Evolutionary conservation across 2,113 vertebrate species (phyloP).

Genomic region (Irena cyanogastra): DNA sequence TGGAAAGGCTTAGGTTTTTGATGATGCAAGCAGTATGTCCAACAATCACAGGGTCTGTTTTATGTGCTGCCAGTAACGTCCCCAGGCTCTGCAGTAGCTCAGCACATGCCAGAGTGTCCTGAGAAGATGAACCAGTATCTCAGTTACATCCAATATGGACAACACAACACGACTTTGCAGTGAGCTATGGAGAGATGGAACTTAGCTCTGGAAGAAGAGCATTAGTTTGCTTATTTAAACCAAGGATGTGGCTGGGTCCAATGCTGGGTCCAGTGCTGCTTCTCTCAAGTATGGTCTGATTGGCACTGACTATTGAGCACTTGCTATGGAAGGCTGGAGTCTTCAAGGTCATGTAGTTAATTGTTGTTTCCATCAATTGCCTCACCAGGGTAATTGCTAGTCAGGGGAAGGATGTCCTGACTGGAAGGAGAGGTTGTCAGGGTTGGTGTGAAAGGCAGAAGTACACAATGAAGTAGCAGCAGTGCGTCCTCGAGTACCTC

Average conservation of each 20-base stretch:
- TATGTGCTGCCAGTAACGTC: slow-evolving; percentile 59
- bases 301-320: neutral
- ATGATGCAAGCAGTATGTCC: slow-evolving; percentile 69
- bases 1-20: slow-evolving; percentile 58
- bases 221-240: neutral
- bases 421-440: neutral
- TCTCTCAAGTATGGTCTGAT: neutral
- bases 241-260: neutral
- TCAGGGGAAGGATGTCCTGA: neutral
- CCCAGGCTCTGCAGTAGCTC: slow-evolving; percentile 70
- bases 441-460: neutral
- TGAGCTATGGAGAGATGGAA: rapidly evolving
- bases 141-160: neutral
- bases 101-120: slow-evolving; percentile 69
- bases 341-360: neutral
- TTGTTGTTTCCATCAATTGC: neutral
- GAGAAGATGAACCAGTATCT: neutral
- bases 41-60: slow-evolving; percentile 56
- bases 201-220: neutral
- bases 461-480: neutral
- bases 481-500: neutral
- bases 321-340: neutral
- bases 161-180: neutral
- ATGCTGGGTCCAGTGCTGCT: too few relatives aligned
- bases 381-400: neutral